Base-by-base conservation (phyloP, 2,797 vertebrate species). In the Leptatherina wallacei region DNA sequence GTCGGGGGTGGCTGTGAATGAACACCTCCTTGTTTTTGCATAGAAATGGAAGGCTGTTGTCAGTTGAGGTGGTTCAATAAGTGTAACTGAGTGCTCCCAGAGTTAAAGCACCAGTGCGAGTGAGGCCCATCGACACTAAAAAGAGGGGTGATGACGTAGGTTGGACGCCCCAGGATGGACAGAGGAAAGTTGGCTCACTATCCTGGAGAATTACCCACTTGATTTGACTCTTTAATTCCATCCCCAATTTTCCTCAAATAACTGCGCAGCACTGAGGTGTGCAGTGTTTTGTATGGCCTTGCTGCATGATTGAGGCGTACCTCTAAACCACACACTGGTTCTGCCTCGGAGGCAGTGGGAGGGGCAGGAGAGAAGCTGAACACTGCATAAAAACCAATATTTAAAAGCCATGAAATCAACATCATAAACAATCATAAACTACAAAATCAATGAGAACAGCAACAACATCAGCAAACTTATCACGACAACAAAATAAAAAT, bases 41-140 rank as follows among this genome's bases (percentile, higher is more conserved):
- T 95, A 95, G 94, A 95, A 94, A 93, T 93, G 92, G 92, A 93
- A 93, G 90, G 91, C 92, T 76, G 90, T 82, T 74, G 74, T 93
- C 91, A 84, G 82, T 89, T 85, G 89, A 92, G 90, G 78, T 90
- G 91, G 88, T 85, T 85, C 83, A 79, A 58, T n/a, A 86, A 87
- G 87, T 80, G 82, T 84, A 83, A 90, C 86, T 70, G 82, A 85
- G 87, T 84, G 86, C 89, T 93, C 85, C 90, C 89, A 91, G 89
- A 92, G 87, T 85, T 85, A 62, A 91, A 93, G 92, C 91, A 92
- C 88, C 91, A 91, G 90, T 75, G 87, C 81, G 86, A 89, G 74
- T 70, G 86, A 88, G 87, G 87, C 81, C 78, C 82, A 76, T 86
- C 75, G 18, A 88, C 82, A 80, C 81, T 69, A 76, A 61, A 83